Percentiles rank a stretch among this genome's conserved stretches.
Conservation (phyloP, 1,140 invertebrate genomes). For the Solenopsis invicta region DNA sequence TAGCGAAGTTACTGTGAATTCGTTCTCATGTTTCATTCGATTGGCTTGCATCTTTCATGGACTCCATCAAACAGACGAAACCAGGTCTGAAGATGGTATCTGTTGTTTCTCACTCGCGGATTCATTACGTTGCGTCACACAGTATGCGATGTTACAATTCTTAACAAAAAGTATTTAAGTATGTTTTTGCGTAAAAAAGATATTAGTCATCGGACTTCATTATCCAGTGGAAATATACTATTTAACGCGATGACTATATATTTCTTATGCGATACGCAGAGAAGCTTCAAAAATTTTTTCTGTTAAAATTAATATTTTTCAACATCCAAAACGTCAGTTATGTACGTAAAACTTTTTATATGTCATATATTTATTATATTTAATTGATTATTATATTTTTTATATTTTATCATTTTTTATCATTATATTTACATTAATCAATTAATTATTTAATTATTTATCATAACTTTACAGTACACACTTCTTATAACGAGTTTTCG, state of each 20-base stretch:
- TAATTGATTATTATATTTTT: no score
- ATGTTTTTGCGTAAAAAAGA: neutral
- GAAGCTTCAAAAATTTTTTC: neutral
- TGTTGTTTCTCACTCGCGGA: neutral
- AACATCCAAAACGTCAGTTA: neutral
- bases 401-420: no score
- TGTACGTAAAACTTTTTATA: neutral
- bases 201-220: neutral
- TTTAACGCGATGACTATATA: neutral
- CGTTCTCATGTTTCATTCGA: neutral
- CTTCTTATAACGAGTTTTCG: neutral
- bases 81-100: neutral
- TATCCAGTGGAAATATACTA: neutral
- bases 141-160: slow-evolving; percentile 2
- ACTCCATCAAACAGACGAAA: neutral
- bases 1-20: neutral
- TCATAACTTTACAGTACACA: neutral
- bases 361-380: neutral
- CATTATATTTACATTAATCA: no score
- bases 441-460: no score
- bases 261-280: neutral
- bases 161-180: neutral
- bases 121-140: neutral
- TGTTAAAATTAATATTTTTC: neutral
- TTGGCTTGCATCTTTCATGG: neutral